These are phyloP conservation scores for Argentina silus DNA, from an alignment of 2,797 vertebrate species.

Conservation along the genomic window DNA sequence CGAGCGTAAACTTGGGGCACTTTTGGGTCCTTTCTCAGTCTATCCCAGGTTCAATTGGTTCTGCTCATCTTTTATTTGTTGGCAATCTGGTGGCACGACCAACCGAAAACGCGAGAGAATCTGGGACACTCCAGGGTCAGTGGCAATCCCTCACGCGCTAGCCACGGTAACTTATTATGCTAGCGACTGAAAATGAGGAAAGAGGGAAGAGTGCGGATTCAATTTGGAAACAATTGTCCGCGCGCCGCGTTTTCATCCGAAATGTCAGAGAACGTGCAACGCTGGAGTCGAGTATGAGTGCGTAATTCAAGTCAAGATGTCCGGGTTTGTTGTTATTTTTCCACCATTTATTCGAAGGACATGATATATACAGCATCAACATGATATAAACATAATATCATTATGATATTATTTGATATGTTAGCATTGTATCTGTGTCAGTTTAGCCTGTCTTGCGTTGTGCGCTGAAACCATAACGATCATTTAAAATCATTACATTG, in stretches of 20 bases:
- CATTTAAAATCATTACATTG: slow-evolving; percentile 83
- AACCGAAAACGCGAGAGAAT: slow-evolving; percentile 23
- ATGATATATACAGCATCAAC: slow-evolving; percentile 40
- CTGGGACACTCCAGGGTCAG: slow-evolving; percentile 34
- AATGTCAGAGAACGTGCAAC: slow-evolving; percentile 38
- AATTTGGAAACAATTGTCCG: slow-evolving; percentile 51
- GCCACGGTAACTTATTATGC: slow-evolving; percentile 26
- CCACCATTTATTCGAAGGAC: slow-evolving; percentile 18
- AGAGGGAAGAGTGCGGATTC: slow-evolving; percentile 34
- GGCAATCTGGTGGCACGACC: slow-evolving; percentile 67
- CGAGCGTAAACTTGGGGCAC: slow-evolving; percentile 78
- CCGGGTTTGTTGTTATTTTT: slow-evolving; percentile 33
- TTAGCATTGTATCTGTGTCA: not conserved
- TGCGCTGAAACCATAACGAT: slow-evolving; percentile 80
- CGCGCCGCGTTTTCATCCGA: slow-evolving; percentile 31
- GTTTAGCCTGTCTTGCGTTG: slow-evolving; percentile 9
- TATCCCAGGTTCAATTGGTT: slow-evolving; percentile 42
- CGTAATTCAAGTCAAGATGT: slow-evolving; percentile 37
- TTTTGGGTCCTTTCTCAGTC: slow-evolving; percentile 66
- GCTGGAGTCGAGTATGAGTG: slow-evolving; percentile 13
- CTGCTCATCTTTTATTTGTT: slow-evolving; percentile 65
- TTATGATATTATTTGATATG: slow-evolving; percentile 52
- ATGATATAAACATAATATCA: slow-evolving; percentile 74
- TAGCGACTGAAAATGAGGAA: slow-evolving; percentile 23
- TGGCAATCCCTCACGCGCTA: slow-evolving; percentile 30